Base-by-base conservation (phyloP, 1,140 invertebrate species). In the Idris sp. region DNA sequence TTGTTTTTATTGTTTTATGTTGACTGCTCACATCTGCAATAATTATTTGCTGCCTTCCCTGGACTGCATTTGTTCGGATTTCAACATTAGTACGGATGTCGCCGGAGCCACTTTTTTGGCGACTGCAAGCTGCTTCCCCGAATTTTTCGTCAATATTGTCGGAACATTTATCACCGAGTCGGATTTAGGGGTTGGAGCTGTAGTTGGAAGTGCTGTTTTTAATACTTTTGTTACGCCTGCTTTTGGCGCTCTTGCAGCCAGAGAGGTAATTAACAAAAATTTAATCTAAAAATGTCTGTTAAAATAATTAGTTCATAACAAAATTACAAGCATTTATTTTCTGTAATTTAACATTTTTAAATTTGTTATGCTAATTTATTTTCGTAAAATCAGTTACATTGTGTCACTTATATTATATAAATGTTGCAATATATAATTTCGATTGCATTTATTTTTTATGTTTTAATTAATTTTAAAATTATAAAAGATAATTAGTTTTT, bases 71-170 rank as follows among this genome's bases (percentile, higher is more conserved):
- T 95, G 94, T 79, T 90, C 92, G 18, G 89, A 90, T 51, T 82
- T 94, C 13, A 90, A 92, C 61, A 90, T 94, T 81, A 92, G 92
- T 80, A 82, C 92, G 79, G 95, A 97, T 83, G 93, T 97, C 5
- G 95, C 95, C 0, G 96, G 95, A 0, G 96, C 96, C 0, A 98
- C 96, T 0, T 97, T 97, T 79, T 95, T 98, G 91, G 94, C 96
- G 0, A 93, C 95, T 0, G 96, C 95, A 0, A 96, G 95, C 6
- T 96, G 94, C 18, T 93, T 94, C 69, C 96, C 96, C 0, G 96
- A 97, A 86, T 90, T 98, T 18, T 97, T 97, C 81, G 95, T 95
- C 11, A 96, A 95, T 76, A 89, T 96, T 3, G 94, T 97, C 28
- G 94, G 94, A 2, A 95, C 95, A 0, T 92, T 94, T 59, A 84